phyloP scores from a whole-genome alignment of 64 coral and sea anemone species.

The Porites lutea region DNA sequence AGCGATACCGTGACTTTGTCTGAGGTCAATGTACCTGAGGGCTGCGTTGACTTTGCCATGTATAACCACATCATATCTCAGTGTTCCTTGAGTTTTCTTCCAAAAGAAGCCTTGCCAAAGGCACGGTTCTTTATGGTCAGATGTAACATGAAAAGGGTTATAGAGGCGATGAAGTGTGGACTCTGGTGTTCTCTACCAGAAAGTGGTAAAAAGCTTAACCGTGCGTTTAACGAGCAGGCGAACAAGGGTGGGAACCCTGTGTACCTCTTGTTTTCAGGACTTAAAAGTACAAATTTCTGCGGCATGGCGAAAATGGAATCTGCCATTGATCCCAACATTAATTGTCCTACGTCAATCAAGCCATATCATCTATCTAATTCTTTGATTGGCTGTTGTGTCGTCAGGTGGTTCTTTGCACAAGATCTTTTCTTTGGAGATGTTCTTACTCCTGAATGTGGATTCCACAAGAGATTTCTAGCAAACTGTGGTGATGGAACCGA shows the following conservation, averaged over 20 bases:
- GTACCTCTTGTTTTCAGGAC: constrained; percentile 26
- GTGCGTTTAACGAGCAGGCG: not conserved
- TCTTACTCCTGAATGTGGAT: not conserved
- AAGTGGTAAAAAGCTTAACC: not conserved
- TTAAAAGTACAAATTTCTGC: not conserved
- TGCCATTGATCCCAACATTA: not conserved
- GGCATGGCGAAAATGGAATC: constrained; percentile 24
- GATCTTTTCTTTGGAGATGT: constrained; percentile 8
- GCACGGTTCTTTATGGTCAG: constrained; percentile 22
- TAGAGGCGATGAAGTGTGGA: constrained; percentile 14
- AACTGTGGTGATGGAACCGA: not conserved
- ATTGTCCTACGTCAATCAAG: not conserved
- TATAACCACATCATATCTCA: constrained; percentile 11
- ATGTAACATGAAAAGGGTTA: not conserved
- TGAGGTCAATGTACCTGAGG: not conserved
- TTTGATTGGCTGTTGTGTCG: not conserved
- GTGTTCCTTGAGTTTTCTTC: not conserved
- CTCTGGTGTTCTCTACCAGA: not conserved
- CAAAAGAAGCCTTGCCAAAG: not conserved
- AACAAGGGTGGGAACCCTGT: not conserved
- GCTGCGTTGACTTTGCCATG: not conserved
- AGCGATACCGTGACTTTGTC: not conserved
- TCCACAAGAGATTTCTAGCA: not conserved
- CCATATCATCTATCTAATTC: not conserved
- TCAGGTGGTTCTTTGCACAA: constrained; percentile 22